Base-by-base conservation (phyloP, 1,140 invertebrate genomes). In the Euura lappo region DNA sequence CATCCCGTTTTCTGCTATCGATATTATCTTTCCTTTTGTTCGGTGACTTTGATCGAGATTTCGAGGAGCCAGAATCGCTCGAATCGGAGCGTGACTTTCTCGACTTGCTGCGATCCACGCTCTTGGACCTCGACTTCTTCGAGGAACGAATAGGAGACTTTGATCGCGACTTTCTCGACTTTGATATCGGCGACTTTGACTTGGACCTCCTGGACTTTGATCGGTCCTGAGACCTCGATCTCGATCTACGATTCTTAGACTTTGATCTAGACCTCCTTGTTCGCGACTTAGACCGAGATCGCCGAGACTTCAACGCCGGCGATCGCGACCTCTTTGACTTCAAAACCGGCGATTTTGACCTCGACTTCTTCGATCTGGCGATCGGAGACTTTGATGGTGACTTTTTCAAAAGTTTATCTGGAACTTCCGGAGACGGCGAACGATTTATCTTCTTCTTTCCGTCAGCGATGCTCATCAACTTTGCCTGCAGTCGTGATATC, bases 401-500 rank as follows among this genome's bases (percentile, higher is more conserved):
- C 69, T 88, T 88, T 60, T 80, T 72, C 0, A 75, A 69, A 42
- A 77, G 65, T 51, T 83, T 85, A 0, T 79, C 80, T 44, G 82
- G 70, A 2, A 74, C 72, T 11, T 87, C 86, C 0, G 77, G 77
- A 4, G 87, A 86, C 8, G 87, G 83, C 2, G 88, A 87, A 11
- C 85, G 80, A 72, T 84, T 85, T 8, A 80, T 85, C 46, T 87
- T 86, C 72, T 88, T 87, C 71, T 87, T 88, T 0, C 88, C 88
- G 71, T 89, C 88, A 2, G 90, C 89, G 71, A 91, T 89, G 43
- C 90, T 90, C 88, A 91, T 89, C 72, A 91, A 75, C 77, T 91
- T 91, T 0, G 90, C 90, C 83, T 91, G 90, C 0, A 91, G 82
- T 78, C 90, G 86, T 3, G 90, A 91, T 69, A 91, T 89, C 6